Base-by-base conservation (phyloP, 2,888 invertebrate species). In the Phytoseiulus persimilis region DNA sequence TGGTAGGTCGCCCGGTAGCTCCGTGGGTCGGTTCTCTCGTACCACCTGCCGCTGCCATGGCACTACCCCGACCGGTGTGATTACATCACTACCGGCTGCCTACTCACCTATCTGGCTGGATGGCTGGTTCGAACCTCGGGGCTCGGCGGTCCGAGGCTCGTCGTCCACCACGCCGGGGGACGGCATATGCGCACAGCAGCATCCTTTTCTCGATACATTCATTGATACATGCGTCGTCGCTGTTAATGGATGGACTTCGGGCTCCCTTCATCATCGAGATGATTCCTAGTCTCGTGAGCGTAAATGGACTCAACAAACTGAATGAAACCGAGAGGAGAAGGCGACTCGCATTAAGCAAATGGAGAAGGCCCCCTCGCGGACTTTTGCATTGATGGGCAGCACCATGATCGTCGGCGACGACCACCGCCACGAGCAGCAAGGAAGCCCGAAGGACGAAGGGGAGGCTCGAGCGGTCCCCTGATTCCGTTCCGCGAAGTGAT, bases 401-500 rank as follows among this genome's bases (percentile, higher is more conserved):
- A 65, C 18, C 65, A 65, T 65, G 11, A 28, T 14, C n/a, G n/a
- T n/a, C n/a, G n/a, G n/a, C n/a, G n/a, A n/a, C n/a, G n/a, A n/a
- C n/a, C 65, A 28, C 14, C 11, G 2, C 14, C 1, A 28, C 18
- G 65, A 65, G 65, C 65, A 65, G 65, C 65, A 65, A 65, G 65
- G 65, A 65, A 28, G 39, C 39, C 39, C 65, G 65, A 65, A 65
- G 65, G 65, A 65, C 65, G 14, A 23, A 65, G 65, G 65, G 65
- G 65, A 65, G 65, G 65, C 65, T 14, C 65, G 65, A 65, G 65
- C 65, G 23, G 14, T 65, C 65, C 9, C n/a, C 33, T 1, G 32
- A n/a, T 45, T 32, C 87, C n/a, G 87, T 87, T 87, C 87, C 33
- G n/a, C 87, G 87, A 87, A 87, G 87, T 87, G 87, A 87, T 87